Percentiles rank a stretch among this genome's conserved stretches.
Conservation (phyloP, 2,888 invertebrate genomes). For the Phengaris alcon region DNA sequence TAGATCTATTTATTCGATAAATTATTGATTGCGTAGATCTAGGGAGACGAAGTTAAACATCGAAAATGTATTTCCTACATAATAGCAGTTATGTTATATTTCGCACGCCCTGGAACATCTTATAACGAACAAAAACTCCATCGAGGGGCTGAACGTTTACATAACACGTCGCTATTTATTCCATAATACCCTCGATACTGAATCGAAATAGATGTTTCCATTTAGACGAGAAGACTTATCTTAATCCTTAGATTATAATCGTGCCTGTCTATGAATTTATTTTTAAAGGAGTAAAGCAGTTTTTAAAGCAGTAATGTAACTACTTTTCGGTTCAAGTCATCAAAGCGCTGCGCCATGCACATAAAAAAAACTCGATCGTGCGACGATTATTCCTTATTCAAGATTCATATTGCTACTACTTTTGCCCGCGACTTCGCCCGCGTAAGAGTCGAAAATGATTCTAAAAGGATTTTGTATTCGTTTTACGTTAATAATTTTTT, state of each 20-base stretch:
- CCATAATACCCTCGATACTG: not conserved
- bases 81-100: conserved; percentile 7
- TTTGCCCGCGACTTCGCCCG: no score
- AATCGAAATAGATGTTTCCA: conserved; percentile 5
- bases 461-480: no score
- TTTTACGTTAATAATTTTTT: no score
- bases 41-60: not conserved
- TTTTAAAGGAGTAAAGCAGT: not conserved
- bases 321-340: no score
- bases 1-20: no score
- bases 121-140: conserved; percentile 10
- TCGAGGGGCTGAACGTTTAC: not conserved
- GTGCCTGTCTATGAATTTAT: not conserved
- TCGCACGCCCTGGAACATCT: not conserved
- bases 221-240: not conserved
- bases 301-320: no score
- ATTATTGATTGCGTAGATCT: no score
- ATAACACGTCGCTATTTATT: conserved; percentile 18
- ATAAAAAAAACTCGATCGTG: no score
- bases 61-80: not conserved
- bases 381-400: no score
- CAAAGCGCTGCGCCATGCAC: no score
- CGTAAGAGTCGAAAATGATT: no score
- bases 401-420: no score
- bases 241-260: not conserved